Base-by-base conservation (phyloP, 2,113 vertebrate genomes). In the Dicentrarchus labrax region DNA sequence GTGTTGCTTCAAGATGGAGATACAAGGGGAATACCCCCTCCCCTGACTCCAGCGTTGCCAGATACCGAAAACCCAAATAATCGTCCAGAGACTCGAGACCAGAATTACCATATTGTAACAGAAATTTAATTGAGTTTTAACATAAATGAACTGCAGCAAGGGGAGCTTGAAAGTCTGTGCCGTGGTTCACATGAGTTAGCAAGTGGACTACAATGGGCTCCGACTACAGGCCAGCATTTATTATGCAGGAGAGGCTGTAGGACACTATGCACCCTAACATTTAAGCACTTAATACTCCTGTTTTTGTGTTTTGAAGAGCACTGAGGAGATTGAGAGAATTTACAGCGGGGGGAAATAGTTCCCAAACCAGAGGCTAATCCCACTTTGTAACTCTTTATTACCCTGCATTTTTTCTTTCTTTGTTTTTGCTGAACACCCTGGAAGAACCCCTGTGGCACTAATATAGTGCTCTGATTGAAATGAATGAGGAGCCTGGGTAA, bases 341-440 rank as follows among this genome's bases (percentile, higher is more conserved):
- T 22, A 22, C n/a, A 45, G 22, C 16, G 11, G 38, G 10, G 17
- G 48, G 21, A 19, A 36, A 38, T 41, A 7, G 56, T 68, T 75
- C 56, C 54, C 17, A 16, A 54, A 57, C 17, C 45, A 64, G 30
- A 51, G 73, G 73, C 67, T 87, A 77, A 90, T 85, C 88, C 67
- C 53, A 61, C 68, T 80, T 72, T 66, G 61, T 79, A 74, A 64
- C 66, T 62, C 72, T 72, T 77, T n/a, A 73, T 48, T 51, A 8
- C 13, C 45, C 50, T 54, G 68, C 67, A 60, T 64, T 62, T 13
- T 19, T 38, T 39, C 22, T 8, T 4, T 30, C 69, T 77, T 83
- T 80, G 66, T 68, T 72, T 48, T n/a, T 21, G 3, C 11, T 38
- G 21, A 70, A 17, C 50, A 10, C 36, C 36, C 51, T 78, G 73